phyloP scores from a whole-genome alignment of 2,888 invertebrate genomes.

The Teleiodes luculella region DNA sequence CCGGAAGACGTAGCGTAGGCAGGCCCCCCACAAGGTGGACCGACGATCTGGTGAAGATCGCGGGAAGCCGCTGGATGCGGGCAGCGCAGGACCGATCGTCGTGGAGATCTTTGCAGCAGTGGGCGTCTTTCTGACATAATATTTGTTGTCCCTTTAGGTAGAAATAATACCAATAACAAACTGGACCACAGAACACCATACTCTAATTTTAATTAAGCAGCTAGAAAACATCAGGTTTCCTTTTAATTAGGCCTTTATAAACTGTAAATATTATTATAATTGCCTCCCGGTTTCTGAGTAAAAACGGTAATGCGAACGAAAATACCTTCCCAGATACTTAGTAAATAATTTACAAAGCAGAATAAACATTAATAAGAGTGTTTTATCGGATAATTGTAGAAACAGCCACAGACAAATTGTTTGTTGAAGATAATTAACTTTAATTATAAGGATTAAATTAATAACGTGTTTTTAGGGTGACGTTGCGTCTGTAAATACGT shows the following conservation, averaged over 20 bases:
- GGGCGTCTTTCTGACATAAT: too few relatives aligned
- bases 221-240: not conserved
- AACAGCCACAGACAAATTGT: slow-evolving; percentile 4
- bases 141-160: too few relatives aligned
- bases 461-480: slow-evolving; percentile 37
- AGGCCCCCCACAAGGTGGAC: too few relatives aligned
- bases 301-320: not conserved
- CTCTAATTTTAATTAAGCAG: not conserved
- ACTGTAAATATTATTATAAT: not conserved
- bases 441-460: slow-evolving; percentile 53
- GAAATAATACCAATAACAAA: too few relatives aligned
- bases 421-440: slow-evolving; percentile 37
- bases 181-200: too few relatives aligned
- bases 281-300: not conserved
- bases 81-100: too few relatives aligned
- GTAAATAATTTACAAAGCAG: not conserved
- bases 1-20: too few relatives aligned
- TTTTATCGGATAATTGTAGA: not conserved
- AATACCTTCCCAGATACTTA: not conserved
- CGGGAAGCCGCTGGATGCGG: too few relatives aligned
- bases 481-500: slow-evolving; percentile 42
- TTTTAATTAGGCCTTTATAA: not conserved
- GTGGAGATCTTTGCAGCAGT: too few relatives aligned
- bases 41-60: too few relatives aligned
- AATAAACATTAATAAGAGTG: not conserved